These are phyloP conservation scores for Caenorhabditis plicata DNA, from an alignment of 2,888 invertebrate genomes.

Conservation along the genomic window DNA sequence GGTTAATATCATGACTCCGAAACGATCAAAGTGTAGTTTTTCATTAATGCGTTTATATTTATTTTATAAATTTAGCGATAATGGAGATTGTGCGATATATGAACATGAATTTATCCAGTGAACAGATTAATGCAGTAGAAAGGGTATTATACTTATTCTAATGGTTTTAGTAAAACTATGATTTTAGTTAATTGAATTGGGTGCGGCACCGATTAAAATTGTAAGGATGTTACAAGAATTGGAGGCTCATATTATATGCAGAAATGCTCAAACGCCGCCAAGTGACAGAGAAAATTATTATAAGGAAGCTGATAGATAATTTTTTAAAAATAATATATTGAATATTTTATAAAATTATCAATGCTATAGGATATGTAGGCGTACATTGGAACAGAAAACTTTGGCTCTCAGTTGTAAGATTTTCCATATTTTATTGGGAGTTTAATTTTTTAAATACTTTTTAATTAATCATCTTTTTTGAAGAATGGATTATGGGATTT, in stretches of 20 bases:
- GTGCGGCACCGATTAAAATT: constrained; percentile 13
- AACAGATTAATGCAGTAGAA: constrained; percentile 21
- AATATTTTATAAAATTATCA: too few species aligned
- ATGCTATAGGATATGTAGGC: too few species aligned
- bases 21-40: too few species aligned
- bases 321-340: not conserved
- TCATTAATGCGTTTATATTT: too few species aligned
- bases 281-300: constrained; percentile 21
- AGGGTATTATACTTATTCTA: constrained; percentile 5
- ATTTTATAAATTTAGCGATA: constrained; percentile 6
- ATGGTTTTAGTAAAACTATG: not conserved
- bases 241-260: not conserved
- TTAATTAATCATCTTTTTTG: not conserved
- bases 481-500: constrained; percentile 5
- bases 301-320: not conserved
- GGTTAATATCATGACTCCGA: too few species aligned
- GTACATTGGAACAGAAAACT: too few species aligned
- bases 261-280: constrained; percentile 3
- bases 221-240: constrained; percentile 12
- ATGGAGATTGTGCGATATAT: constrained; percentile 22
- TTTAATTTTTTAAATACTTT: too few species aligned
- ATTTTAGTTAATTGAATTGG: constrained; percentile 18
- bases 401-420: too few species aligned
- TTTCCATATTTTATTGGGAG: too few species aligned
- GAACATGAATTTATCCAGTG: constrained; percentile 14